Conservation (phyloP, 2,888 invertebrate genomes). For the Chorisops tibialis region DNA sequence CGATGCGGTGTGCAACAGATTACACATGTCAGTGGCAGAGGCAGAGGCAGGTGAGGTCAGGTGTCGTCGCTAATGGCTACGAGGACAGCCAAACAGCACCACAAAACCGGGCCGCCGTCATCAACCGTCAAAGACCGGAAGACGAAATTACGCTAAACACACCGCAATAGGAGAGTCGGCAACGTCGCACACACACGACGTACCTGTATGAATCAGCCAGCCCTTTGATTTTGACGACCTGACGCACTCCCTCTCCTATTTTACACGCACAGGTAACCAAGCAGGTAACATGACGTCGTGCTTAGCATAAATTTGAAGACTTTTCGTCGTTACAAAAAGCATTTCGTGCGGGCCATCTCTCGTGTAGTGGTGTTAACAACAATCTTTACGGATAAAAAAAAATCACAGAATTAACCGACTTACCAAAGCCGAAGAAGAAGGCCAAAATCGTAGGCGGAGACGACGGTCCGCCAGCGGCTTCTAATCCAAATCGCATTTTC, state of each 20-base stretch:
- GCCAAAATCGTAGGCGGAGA: slow-evolving; percentile 17
- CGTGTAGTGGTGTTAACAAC: too few relatives aligned
- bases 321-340: too few relatives aligned
- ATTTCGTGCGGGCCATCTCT: too few relatives aligned
- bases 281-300: too few relatives aligned
- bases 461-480: slow-evolving; percentile 8
- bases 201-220: too few relatives aligned
- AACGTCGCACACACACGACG: not conserved
- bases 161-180: not conserved
- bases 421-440: slow-evolving; percentile 15
- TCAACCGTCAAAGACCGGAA: not conserved
- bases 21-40: not conserved
- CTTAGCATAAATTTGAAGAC: too few relatives aligned
- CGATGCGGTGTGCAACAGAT: too few relatives aligned
- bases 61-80: slow-evolving; percentile 17
- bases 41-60: slow-evolving; percentile 7
- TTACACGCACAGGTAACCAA: too few relatives aligned
- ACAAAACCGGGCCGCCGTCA: not conserved
- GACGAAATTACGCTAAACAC: not conserved
- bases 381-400: too few relatives aligned
- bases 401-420: too few relatives aligned
- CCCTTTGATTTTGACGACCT: too few relatives aligned
- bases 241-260: too few relatives aligned
- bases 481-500: slow-evolving; percentile 18
- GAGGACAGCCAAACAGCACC: not conserved